Evolutionary conservation across 1,140 invertebrate genomes (phyloP).

Genomic region (Drosophila dunni): DNA sequence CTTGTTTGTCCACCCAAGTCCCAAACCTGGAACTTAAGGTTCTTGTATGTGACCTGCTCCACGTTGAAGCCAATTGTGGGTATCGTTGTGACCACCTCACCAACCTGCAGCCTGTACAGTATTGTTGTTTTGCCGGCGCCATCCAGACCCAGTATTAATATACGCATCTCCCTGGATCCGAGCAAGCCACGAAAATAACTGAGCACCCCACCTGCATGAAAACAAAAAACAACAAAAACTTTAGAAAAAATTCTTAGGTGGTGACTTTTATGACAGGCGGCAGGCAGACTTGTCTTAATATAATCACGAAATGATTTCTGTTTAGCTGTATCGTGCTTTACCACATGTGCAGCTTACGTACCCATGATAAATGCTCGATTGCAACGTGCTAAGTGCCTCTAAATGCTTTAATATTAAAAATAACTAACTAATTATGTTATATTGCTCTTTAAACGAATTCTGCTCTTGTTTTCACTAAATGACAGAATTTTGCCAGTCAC

Average conservation of each 20-base stretch:
- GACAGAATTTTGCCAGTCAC: constrained; percentile 66
- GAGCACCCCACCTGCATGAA: constrained; percentile 93
- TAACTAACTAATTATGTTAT: constrained; percentile 67
- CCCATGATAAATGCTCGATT: constrained; percentile 67
- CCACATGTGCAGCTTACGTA: constrained; percentile 35
- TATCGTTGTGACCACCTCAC: constrained; percentile 98
- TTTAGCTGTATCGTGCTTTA: background rate
- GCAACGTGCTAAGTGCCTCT: constrained; percentile 65
- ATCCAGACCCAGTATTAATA: constrained; percentile 98
- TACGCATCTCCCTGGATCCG: constrained; percentile 98
- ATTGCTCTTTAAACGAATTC: constrained; percentile 55
- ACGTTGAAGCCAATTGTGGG: constrained; percentile 99
- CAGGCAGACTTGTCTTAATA: constrained; percentile 30
- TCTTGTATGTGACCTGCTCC: constrained; percentile 98
- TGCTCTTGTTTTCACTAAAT: constrained; percentile 78
- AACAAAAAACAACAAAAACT: constrained; percentile 15
- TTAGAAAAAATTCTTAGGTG: constrained; percentile 29
- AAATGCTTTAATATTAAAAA: constrained; percentile 65
- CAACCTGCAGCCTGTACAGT: constrained; percentile 98
- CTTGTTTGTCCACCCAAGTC: constrained; percentile 99
- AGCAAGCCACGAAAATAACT: constrained; percentile 97
- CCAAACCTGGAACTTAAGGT: constrained; percentile 99
- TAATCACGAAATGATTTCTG: constrained; percentile 26
- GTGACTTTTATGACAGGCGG: constrained; percentile 62
- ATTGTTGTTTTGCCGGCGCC: constrained; percentile 99